These are phyloP conservation scores for Zaprionus taronus DNA, from an alignment of 1,140 invertebrate species.

Conservation along the genomic window DNA sequence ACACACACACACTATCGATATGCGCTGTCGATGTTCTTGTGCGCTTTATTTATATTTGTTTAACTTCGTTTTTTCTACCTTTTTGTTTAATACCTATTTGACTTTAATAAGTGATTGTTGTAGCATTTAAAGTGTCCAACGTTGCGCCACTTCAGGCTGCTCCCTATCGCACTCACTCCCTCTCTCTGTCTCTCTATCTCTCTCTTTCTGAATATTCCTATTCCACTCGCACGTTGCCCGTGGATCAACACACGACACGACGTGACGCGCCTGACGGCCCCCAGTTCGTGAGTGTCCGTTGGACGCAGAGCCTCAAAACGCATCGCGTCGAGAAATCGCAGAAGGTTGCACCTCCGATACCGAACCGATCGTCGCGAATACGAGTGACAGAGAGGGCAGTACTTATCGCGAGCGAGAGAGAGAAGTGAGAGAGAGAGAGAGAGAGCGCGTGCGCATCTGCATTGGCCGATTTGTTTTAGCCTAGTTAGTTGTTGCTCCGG, in stretches of 20 bases:
- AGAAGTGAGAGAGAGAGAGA: neutral
- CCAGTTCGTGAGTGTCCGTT: slow-evolving; percentile 43
- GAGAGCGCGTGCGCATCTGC: slow-evolving; percentile 49
- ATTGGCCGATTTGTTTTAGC: slow-evolving; percentile 52
- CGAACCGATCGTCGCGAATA: slow-evolving; percentile 12
- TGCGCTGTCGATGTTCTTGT: slow-evolving; percentile 42
- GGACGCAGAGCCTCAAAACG: slow-evolving; percentile 47
- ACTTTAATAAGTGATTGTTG: slow-evolving; percentile 84
- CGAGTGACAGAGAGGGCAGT: slow-evolving; percentile 1
- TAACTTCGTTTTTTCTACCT: slow-evolving; percentile 60
- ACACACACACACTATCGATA: slow-evolving; percentile 50
- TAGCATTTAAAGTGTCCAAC: slow-evolving; percentile 74
- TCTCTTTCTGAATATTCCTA: neutral
- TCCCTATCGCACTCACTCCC: neutral
- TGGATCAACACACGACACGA: slow-evolving; percentile 34
- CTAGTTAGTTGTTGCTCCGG: slow-evolving; percentile 32
- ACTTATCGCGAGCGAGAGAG: neutral
- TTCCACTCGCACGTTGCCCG: slow-evolving; percentile 6
- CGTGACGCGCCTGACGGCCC: slow-evolving; percentile 30
- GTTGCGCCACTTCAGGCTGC: slow-evolving; percentile 58
- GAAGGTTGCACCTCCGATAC: slow-evolving; percentile 8
- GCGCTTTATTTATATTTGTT: slow-evolving; percentile 77
- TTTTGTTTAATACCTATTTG: slow-evolving; percentile 84
- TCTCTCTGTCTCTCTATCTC: neutral
- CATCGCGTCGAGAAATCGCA: slow-evolving; percentile 36